Evolutionary conservation across 2,113 vertebrate species (phyloP).

Genomic region (Spea multiplicata): DNA sequence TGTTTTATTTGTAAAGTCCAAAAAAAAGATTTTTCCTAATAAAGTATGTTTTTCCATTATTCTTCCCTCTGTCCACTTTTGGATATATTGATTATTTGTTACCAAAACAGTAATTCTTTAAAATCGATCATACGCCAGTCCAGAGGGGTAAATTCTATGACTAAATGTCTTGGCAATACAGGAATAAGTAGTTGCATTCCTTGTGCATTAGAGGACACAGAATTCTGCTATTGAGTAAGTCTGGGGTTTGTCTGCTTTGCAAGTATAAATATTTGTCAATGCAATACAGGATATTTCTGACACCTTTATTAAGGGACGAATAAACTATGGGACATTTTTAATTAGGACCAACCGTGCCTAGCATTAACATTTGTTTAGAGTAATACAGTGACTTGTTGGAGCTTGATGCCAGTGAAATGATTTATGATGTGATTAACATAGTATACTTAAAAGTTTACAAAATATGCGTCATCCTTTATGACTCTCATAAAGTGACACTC

Average conservation of each 20-base stretch:
- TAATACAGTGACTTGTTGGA: no score
- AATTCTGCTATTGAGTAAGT: conserved; percentile 2
- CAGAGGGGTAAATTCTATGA: neutral
- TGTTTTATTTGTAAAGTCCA: no score
- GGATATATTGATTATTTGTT: no score
- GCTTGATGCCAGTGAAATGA: no score
- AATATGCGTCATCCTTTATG: neutral
- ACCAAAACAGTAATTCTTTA: no score
- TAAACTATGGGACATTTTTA: neutral
- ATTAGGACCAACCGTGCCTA: neutral
- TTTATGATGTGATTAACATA: no score
- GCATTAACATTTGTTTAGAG: no score
- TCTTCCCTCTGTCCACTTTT: no score
- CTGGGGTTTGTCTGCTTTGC: neutral
- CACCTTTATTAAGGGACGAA: neutral
- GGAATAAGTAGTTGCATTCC: neutral
- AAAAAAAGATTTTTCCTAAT: no score
- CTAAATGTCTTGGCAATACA: neutral
- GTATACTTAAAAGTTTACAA: neutral
- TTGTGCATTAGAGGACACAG: neutral
- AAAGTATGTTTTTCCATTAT: no score
- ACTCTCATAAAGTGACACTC: no score
- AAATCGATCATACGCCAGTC: no score
- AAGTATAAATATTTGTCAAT: neutral
- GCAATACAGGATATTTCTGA: neutral